Evolutionary conservation across 2,113 vertebrate species (phyloP).

Genomic region (Hystrix brachyura): DNA sequence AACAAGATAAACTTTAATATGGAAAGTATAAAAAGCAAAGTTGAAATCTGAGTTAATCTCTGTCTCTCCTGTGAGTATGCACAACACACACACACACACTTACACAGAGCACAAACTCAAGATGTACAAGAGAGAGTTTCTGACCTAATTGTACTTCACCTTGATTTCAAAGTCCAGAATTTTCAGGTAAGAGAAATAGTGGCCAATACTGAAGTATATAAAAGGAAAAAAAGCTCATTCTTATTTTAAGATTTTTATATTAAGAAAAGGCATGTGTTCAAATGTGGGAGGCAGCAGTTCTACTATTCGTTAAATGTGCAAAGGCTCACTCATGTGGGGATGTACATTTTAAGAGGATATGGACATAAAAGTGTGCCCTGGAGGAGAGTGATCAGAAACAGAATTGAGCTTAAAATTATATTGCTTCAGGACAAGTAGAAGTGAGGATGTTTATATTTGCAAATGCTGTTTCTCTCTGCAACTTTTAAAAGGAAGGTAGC

Average conservation of each 20-base stretch:
- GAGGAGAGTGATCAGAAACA: conserved; percentile 27
- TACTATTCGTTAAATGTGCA: conserved; percentile 58
- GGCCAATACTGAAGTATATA: background rate
- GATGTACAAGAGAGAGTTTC: background rate
- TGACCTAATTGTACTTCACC: conserved; percentile 10
- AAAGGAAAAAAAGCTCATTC: background rate
- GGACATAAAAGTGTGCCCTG: conserved; percentile 45
- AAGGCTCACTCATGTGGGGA: conserved; percentile 26
- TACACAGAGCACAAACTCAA: background rate
- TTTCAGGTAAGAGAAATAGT: conserved; percentile 13
- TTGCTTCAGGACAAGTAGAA: conserved; percentile 38
- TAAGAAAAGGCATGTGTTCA: conserved; percentile 64
- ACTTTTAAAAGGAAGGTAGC: background rate
- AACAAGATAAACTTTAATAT: background rate
- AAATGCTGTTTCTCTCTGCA: background rate
- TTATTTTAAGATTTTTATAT: conserved; percentile 63
- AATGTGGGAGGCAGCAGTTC: conserved; percentile 61
- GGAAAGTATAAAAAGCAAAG: background rate
- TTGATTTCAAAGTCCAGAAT: background rate
- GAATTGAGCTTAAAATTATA: conserved; percentile 56
- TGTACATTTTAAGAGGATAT: conserved; percentile 45
- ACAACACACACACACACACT: background rate
- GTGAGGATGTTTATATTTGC: conserved; percentile 40
- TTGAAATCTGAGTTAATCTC: background rate
- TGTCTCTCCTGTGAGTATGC: background rate